Evolutionary conservation across 2,113 vertebrate species (phyloP), one percentile per base, ranked within the genome.

Genomic region (Rana temporaria): DNA sequence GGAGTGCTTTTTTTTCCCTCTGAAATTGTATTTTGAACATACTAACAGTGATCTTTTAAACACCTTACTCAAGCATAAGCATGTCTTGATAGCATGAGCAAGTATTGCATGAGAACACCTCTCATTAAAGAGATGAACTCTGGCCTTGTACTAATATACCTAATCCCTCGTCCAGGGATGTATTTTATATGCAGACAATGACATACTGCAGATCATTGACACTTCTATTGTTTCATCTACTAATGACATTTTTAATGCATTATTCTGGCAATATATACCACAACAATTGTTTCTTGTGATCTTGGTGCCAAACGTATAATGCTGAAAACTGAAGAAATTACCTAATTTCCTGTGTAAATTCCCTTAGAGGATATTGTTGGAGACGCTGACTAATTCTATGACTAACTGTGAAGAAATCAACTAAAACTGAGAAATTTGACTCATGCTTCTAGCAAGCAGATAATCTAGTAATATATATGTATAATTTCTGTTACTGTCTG

Each of bases 311-410:
- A 11, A 79, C n/a, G 19, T 34, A 24, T 56, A 57, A 79, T 62
- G 67, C 53, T 55, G 63, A 42, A 68, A 78, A 66, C 52, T n/a
- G 69, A 55, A 65, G 64, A 81, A 86, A 90, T 94, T 55, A 90
- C 89, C 85, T 93, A 76, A 93, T 90, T 92, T 93, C 92, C 91
- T 91, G 68, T 85, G 83, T 86, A 85, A 90, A 89, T 91, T 92
- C 90, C 91, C 90, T 90, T 67, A 88, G 90, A 91, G 89, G 86
- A 86, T 82, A 85, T 73, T 88, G 88, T 87, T 89, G 87, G 89
- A 88, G 88, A 88, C 71, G 85, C 87, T 93, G 90, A 93, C 89
- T 94, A 89, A 93, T 82, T 85, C 68, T 73, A 55, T 72, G 79
- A 81, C 57, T 73, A 81, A 73, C 63, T 72, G 55, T 34, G 11